These are phyloP conservation scores for Elysia crispata DNA, from an alignment of 2,888 invertebrate genomes.

Conservation along the genomic window DNA sequence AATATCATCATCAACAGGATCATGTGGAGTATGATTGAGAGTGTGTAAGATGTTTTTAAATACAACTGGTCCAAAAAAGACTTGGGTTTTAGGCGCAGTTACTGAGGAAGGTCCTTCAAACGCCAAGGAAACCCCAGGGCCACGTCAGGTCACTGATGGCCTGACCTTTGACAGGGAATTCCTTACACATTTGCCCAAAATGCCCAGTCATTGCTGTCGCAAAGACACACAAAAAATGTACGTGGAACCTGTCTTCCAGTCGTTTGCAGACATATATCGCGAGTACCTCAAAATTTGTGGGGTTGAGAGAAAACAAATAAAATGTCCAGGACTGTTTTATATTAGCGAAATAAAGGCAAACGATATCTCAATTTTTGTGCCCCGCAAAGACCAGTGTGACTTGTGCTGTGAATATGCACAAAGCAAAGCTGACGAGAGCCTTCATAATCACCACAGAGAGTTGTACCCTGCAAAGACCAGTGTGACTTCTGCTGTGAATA, in stretches of 20 bases:
- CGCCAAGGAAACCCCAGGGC: not conserved
- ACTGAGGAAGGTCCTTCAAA: too few relatives aligned
- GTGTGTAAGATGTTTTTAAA: not conserved
- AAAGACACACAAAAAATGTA: constrained; percentile 13
- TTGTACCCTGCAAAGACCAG: too few relatives aligned
- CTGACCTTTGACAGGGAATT: not conserved
- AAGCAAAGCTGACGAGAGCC: not conserved
- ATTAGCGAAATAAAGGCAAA: not conserved
- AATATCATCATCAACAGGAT: not conserved
- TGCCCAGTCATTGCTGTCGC: constrained; percentile 6
- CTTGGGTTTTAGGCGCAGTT: not conserved
- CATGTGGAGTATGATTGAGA: too few relatives aligned
- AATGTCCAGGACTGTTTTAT: too few relatives aligned
- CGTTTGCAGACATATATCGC: not conserved
- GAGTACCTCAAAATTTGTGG: not conserved
- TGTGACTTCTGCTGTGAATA: not conserved
- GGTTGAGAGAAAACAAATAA: not conserved
- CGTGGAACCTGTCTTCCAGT: not conserved
- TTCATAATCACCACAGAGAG: not conserved
- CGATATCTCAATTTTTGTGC: not conserved
- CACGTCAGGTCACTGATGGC: too few relatives aligned
- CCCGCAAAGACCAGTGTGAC: not conserved
- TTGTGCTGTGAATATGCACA: not conserved
- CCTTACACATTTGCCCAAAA: constrained; percentile 3
- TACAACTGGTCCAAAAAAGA: not conserved